Evolutionary conservation across 2,797 vertebrate species (phyloP).

Genomic region (Taeniopygia guttata): DNA sequence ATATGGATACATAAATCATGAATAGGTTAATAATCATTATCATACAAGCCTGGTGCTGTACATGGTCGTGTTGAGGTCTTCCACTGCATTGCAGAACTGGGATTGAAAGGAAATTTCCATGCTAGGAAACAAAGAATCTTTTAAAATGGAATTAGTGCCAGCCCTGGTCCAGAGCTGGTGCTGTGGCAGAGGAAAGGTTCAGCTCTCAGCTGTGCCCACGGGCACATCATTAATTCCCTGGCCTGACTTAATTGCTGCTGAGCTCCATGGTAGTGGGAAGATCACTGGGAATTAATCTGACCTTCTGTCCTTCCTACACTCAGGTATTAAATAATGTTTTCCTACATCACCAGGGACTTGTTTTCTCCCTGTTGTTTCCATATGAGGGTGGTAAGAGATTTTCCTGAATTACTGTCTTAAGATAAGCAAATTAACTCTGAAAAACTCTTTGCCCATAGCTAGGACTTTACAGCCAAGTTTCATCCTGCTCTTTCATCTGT

Average conservation of each 20-base stretch:
- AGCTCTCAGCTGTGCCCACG: not conserved
- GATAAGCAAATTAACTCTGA: not conserved
- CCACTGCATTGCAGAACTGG: not conserved
- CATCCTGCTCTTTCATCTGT: not conserved
- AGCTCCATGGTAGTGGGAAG: not conserved
- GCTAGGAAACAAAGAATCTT: not conserved
- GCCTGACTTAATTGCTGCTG: not conserved
- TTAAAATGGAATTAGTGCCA: not conserved
- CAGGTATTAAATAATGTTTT: not conserved
- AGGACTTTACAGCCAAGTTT: not conserved
- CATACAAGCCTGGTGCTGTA: not conserved
- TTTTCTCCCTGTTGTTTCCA: not conserved
- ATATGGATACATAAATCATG: not conserved
- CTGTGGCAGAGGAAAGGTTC: not conserved
- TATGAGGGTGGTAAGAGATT: not conserved
- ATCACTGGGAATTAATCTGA: not conserved
- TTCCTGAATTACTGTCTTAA: not conserved
- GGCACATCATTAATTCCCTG: not conserved
- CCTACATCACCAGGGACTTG: not conserved
- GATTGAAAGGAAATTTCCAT: not conserved
- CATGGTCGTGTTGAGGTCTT: not conserved
- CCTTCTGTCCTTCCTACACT: not conserved
- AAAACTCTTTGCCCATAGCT: not conserved
- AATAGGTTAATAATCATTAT: not conserved
- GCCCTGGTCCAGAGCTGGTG: not conserved